These are phyloP conservation scores for Agrypnus murinus DNA, from an alignment of 2,888 invertebrate species.

Conservation along the genomic window DNA sequence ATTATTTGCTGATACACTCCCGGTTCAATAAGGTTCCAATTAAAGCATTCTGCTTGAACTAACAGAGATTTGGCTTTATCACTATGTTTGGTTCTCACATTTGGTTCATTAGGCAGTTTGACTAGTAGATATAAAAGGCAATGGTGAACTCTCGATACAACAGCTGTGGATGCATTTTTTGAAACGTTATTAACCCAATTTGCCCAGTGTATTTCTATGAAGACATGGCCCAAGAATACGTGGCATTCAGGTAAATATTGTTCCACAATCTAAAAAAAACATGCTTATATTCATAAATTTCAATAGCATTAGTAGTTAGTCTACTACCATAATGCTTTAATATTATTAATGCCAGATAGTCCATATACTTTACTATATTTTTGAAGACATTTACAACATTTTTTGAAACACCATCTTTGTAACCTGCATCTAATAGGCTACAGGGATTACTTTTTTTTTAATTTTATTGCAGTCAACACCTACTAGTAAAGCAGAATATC, in stretches of 20 bases:
- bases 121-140: constrained; percentile 81
- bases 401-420: too few relatives aligned
- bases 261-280: constrained; percentile 73
- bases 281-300: too few relatives aligned
- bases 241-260: constrained; percentile 82
- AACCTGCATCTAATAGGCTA: too few relatives aligned
- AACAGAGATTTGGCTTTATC: constrained; percentile 70
- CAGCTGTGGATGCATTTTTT: constrained; percentile 67
- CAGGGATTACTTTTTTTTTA: too few relatives aligned
- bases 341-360: too few relatives aligned
- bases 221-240: constrained; percentile 81
- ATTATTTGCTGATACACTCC: constrained; percentile 78
- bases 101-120: constrained; percentile 82
- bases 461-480: too few relatives aligned
- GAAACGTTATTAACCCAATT: constrained; percentile 75
- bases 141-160: constrained; percentile 73
- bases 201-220: constrained; percentile 80
- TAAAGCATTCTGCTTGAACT: constrained; percentile 76
- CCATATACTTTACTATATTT: too few relatives aligned
- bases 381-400: too few relatives aligned
- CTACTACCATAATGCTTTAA: too few relatives aligned
- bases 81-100: constrained; percentile 76
- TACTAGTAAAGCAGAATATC: too few relatives aligned
- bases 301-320: too few relatives aligned
- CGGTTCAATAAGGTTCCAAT: constrained; percentile 80